Conservation (phyloP, 2,888 invertebrate genomes). For the Bembecia ichneumoniformis region DNA sequence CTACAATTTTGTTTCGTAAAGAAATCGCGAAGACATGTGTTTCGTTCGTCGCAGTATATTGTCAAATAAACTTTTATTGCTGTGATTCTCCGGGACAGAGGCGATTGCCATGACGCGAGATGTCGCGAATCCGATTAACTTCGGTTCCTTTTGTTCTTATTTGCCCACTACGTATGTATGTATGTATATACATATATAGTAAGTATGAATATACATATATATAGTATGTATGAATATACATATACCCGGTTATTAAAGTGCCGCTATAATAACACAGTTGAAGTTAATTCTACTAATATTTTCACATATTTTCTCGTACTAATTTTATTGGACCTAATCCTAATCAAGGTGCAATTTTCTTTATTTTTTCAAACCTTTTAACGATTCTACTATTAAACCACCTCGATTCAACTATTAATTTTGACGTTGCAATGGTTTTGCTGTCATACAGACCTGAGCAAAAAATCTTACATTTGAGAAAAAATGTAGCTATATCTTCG, state of each 20-base stretch:
- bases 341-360: background rate
- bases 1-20: background rate
- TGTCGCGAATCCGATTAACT: background rate
- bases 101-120: background rate
- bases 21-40: background rate
- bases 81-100: background rate
- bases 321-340: background rate
- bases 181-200: background rate
- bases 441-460: too few relatives aligned
- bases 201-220: too few relatives aligned
- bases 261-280: background rate
- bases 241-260: background rate
- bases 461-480: too few relatives aligned
- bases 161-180: background rate
- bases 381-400: too few relatives aligned
- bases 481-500: too few relatives aligned
- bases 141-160: background rate
- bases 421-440: too few relatives aligned
- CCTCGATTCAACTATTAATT: too few relatives aligned
- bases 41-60: background rate
- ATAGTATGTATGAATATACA: background rate
- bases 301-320: background rate
- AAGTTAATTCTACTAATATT: too few relatives aligned
- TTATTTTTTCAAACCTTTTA: too few relatives aligned
- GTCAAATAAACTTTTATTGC: slow-evolving; percentile 1